Evolutionary conservation across 2,888 invertebrate genomes (phyloP), one percentile per base, ranked within the genome.

Genomic region (Eretmocerus hayati): DNA sequence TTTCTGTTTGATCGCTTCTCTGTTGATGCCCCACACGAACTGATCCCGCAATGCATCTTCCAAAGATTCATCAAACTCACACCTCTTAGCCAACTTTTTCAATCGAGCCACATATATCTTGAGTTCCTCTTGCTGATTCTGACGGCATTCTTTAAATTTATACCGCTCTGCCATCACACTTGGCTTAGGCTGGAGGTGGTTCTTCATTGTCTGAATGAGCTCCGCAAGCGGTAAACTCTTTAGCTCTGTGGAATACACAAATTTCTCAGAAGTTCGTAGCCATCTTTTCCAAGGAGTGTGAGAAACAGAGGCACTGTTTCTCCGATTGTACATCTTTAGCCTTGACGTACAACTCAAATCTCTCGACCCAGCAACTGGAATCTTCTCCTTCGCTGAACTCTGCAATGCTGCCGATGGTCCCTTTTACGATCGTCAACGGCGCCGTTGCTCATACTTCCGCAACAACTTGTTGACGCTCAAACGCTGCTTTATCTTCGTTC

Each of bases 191-290:
- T 59, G 44, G 0, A 56, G 36, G 37, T 59, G 52, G 11, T 55
- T 41, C 4, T 38, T 49, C 46, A 59, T 53, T 1, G 55, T 36
- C 8, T 40, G 20, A 2, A 8, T 53, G 55, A 19, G 50, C 2
- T 1, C 11, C 19, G n/a, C n/a, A n/a, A n/a, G n/a, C n/a, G n/a
- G n/a, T n/a, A n/a, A n/a, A n/a, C n/a, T n/a, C n/a, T n/a, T n/a
- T n/a, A n/a, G n/a, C n/a, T n/a, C n/a, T n/a, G n/a, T 9, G 58
- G 56, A 6, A 52, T 35, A 35, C 54, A 57, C 32, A 58, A 44
- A 41, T 53, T 54, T 6, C 50, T 46, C 8, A 56, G 21, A 0
- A 56, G 20, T 2, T 48, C 35, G 31, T 53, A 57, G 2, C 46
- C 52, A 9, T 58, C 50, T 4, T 26, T 45, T 5, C 48, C 18